Percentiles rank a stretch among this genome's conserved stretches.
Conservation (phyloP, 2,888 invertebrate genomes). For the Drosophila barbarae region DNA sequence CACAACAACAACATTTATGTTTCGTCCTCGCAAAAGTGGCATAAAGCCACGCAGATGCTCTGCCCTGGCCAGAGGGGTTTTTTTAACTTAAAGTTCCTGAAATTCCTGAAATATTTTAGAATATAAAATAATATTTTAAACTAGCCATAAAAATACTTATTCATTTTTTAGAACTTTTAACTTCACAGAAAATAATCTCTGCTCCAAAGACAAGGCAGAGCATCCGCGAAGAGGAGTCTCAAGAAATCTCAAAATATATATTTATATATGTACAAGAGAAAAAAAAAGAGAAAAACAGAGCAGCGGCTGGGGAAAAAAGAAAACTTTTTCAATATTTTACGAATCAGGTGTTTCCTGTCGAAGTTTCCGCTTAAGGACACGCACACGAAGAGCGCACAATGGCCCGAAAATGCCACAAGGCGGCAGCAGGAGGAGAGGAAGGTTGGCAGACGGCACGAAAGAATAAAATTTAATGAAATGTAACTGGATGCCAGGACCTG, state of each 20-base stretch:
- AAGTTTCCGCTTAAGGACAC: constrained; percentile 75
- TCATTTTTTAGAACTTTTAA: no score
- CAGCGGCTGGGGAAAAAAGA: constrained; percentile 30
- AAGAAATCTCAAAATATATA: constrained; percentile 4
- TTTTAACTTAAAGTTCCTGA: neutral
- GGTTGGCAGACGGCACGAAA: constrained; percentile 48
- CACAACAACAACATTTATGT: constrained; percentile 34
- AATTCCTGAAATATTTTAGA: neutral
- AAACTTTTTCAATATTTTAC: constrained; percentile 74
- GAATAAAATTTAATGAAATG: constrained; percentile 75
- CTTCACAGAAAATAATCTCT: neutral
- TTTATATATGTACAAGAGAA: neutral
- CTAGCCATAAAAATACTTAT: neutral
- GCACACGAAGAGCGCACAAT: constrained; percentile 52
- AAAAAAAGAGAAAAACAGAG: constrained; percentile 7
- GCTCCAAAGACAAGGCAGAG: neutral
- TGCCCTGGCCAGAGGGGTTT: constrained; percentile 7
- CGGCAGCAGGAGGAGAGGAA: neutral
- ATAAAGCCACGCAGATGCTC: constrained; percentile 55
- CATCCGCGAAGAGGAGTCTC: constrained; percentile 10
- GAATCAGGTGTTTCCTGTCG: constrained; percentile 75
- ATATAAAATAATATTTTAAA: neutral
- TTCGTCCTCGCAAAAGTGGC: constrained; percentile 16
- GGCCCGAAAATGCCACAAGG: constrained; percentile 35
- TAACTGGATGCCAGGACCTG: constrained; percentile 63